Conservation (phyloP, 1,140 invertebrate genomes). For the Drosophila suzukii region DNA sequence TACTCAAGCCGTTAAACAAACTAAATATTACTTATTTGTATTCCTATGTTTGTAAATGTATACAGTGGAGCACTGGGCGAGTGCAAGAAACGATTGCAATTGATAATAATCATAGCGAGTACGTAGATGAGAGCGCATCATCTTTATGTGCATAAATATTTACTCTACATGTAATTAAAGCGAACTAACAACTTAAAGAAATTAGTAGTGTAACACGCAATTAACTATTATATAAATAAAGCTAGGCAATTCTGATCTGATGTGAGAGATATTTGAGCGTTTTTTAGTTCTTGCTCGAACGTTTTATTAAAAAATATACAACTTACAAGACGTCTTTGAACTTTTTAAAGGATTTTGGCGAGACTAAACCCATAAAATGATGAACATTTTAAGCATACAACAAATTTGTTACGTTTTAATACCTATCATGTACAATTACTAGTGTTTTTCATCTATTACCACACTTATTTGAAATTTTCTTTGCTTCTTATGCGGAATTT, state of each 20-base stretch:
- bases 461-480: neutral
- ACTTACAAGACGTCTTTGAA: slow-evolving; percentile 58
- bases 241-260: slow-evolving; percentile 69
- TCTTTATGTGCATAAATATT: slow-evolving; percentile 65
- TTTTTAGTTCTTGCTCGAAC: slow-evolving; percentile 61
- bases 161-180: slow-evolving; percentile 79
- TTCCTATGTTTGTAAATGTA: slow-evolving; percentile 51
- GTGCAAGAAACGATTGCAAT: slow-evolving; percentile 62
- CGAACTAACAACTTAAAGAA: slow-evolving; percentile 67
- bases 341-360: slow-evolving; percentile 7
- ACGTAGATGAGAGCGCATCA: slow-evolving; percentile 55
- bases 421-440: neutral
- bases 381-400: too few species aligned
- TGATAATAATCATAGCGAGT: slow-evolving; percentile 71
- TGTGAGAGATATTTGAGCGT: slow-evolving; percentile 61
- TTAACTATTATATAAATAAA: slow-evolving; percentile 78
- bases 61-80: slow-evolving; percentile 28
- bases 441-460: neutral
- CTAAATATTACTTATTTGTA: slow-evolving; percentile 28
- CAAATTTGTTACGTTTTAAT: neutral
- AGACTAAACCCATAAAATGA: neutral
- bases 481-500: neutral
- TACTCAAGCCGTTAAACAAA: slow-evolving; percentile 25
- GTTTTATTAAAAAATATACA: slow-evolving; percentile 66
- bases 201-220: slow-evolving; percentile 78